Percentiles rank a stretch among this genome's conserved stretches.
Evolutionary conservation across 2,113 vertebrate genomes (phyloP).

Genomic region (Passer montanus): DNA sequence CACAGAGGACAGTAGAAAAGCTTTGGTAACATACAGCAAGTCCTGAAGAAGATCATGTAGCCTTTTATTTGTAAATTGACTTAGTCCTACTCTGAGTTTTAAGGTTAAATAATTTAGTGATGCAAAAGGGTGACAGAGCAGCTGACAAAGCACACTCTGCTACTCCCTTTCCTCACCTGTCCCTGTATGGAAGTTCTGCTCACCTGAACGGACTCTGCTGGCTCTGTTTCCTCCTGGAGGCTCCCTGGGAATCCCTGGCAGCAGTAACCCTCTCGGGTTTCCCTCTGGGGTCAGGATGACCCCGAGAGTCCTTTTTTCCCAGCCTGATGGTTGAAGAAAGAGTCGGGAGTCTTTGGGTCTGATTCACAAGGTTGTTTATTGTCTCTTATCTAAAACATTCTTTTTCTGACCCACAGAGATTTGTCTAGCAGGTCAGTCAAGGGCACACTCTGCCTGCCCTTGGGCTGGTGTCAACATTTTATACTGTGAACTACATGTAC

Average conservation of each 20-base stretch:
- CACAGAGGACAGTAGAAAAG: background rate
- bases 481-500: no score
- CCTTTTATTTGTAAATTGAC: background rate
- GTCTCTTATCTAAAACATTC: no score
- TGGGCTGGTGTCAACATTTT: no score
- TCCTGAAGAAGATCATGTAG: background rate
- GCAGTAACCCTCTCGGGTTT: no score
- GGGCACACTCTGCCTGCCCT: no score
- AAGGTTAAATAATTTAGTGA: background rate
- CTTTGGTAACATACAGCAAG: background rate
- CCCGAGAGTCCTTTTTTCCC: no score
- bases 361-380: no score
- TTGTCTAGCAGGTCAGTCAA: no score
- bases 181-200: background rate
- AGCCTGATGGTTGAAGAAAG: no score
- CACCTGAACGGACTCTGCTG: background rate
- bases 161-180: background rate
- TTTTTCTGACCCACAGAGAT: no score
- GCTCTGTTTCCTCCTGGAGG: background rate
- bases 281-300: no score
- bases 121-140: background rate
- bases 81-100: background rate
- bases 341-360: no score
- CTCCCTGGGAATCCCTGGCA: background rate
- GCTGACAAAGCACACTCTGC: background rate